phyloP scores from a whole-genome alignment of 2,113 vertebrate genomes.

The Rhynchomys soricoides region DNA sequence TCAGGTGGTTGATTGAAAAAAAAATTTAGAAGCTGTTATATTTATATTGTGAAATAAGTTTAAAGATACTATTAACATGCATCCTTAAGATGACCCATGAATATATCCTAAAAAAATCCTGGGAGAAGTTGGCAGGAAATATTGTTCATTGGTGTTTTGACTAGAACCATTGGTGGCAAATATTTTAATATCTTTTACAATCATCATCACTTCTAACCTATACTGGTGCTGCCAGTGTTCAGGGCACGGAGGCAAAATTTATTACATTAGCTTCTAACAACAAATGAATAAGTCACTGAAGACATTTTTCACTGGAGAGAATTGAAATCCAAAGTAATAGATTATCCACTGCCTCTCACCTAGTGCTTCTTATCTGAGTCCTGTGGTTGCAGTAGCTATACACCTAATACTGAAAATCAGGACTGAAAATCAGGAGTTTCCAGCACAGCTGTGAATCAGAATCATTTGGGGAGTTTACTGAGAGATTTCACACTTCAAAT shows the following conservation, averaged over 20 bases:
- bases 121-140: neutral
- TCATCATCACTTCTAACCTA: neutral
- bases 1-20: neutral
- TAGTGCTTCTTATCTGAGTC: neutral
- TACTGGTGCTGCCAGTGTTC: neutral
- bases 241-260: neutral
- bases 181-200: neutral
- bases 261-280: neutral
- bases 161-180: neutral
- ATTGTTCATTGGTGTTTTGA: neutral
- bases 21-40: neutral
- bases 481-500: neutral
- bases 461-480: neutral
- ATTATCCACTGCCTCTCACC: neutral
- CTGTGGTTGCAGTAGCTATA: neutral
- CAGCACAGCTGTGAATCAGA: neutral
- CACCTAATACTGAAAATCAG: neutral
- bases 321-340: neutral
- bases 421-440: neutral
- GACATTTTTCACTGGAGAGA: conserved; percentile 5
- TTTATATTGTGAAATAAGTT: neutral
- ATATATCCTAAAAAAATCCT: neutral
- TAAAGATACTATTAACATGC: neutral
- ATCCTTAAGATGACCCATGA: neutral
- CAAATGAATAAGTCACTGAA: neutral